Conservation (phyloP, 1,140 invertebrate genomes). For the Lerema accius region DNA sequence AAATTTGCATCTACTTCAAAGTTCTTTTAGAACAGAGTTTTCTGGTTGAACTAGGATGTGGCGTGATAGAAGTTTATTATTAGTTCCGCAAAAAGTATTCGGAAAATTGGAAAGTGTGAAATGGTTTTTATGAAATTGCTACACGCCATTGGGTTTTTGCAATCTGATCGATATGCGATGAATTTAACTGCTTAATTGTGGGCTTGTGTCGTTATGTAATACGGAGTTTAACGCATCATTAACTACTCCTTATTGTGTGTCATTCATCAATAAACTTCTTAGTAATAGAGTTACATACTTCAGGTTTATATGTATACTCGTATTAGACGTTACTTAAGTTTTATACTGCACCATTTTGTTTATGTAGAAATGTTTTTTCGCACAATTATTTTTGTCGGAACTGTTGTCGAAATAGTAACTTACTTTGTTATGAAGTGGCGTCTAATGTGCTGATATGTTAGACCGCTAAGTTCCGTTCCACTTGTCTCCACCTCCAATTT, state of each 20-base stretch:
- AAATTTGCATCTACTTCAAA: background rate
- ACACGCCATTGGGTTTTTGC: slow-evolving; percentile 34
- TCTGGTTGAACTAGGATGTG: slow-evolving; percentile 26
- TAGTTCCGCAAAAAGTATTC: slow-evolving; percentile 32
- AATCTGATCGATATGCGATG: slow-evolving; percentile 14
- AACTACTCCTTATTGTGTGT: background rate
- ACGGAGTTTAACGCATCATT: slow-evolving; percentile 13
- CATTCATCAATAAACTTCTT: background rate
- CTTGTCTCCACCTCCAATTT: slow-evolving; percentile 29
- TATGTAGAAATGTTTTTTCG: too few relatives aligned
- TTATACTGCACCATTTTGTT: too few relatives aligned
- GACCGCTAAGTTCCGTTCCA: slow-evolving; percentile 21
- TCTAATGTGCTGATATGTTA: slow-evolving; percentile 7
- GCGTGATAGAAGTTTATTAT: slow-evolving; percentile 26
- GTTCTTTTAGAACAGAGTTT: slow-evolving; percentile 3
- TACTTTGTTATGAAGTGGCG: background rate
- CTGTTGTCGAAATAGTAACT: background rate
- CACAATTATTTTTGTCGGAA: too few relatives aligned
- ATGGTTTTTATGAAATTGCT: slow-evolving; percentile 25
- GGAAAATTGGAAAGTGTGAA: slow-evolving; percentile 37
- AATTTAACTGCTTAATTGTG: slow-evolving; percentile 14
- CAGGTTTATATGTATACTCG: too few relatives aligned
- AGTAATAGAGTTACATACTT: too few relatives aligned
- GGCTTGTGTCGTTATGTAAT: slow-evolving; percentile 20
- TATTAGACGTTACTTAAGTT: too few relatives aligned